A percentile compares a stretch with the other conserved stretches of the same genome.
Conservation (phyloP, 2,113 vertebrate genomes). For the Porphyrio hochstetteri region DNA sequence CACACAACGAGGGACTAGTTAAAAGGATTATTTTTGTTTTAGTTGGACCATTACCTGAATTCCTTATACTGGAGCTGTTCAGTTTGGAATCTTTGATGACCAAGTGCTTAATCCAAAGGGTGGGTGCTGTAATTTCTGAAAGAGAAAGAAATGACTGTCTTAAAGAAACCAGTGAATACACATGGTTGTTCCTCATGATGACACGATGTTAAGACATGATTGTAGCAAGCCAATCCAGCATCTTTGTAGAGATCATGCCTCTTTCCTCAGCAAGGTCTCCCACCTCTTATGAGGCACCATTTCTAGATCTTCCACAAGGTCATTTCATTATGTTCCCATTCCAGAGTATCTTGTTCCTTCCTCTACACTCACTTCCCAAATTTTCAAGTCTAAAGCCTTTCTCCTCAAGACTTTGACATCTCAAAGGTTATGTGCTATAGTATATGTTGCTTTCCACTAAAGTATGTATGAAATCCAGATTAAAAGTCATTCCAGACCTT, state of each 20-base stretch:
- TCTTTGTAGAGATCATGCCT: background rate
- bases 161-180: background rate
- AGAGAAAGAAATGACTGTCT: background rate
- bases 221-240: background rate
- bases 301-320: background rate
- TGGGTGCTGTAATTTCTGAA: slow-evolving; percentile 95
- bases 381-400: background rate
- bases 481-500: slow-evolving; percentile 43
- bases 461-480: background rate
- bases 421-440: background rate
- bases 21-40: background rate
- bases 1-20: background rate
- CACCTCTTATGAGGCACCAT: background rate
- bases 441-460: background rate
- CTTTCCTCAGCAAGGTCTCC: background rate
- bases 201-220: background rate
- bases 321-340: background rate
- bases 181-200: background rate
- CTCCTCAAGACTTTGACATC: background rate
- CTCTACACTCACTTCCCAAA: background rate
- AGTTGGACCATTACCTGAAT: slow-evolving; percentile 80
- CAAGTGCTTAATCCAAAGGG: slow-evolving; percentile 94
- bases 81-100: slow-evolving; percentile 90
- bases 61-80: slow-evolving; percentile 88
- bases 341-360: background rate